Conservation (phyloP, 2,797 vertebrate genomes). For the Psittacula echo region DNA sequence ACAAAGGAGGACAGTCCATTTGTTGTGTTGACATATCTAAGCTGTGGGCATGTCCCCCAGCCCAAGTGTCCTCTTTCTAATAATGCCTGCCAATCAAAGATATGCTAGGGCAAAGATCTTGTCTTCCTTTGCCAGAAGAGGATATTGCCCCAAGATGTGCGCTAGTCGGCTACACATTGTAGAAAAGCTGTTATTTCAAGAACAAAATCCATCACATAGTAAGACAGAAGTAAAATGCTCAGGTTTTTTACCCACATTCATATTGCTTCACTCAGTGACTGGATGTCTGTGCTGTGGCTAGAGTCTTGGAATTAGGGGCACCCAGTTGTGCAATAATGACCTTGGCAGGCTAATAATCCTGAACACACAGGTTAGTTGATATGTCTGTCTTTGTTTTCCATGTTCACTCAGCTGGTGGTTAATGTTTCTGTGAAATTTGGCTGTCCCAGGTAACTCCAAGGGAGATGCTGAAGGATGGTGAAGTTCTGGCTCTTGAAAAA, state of each 20-base stretch:
- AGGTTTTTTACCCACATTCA: not conserved
- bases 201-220: not conserved
- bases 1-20: conserved; percentile 22
- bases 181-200: conserved; percentile 27
- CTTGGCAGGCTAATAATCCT: not conserved
- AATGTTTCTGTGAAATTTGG: not conserved
- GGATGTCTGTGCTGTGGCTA: not conserved
- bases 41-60: conserved; percentile 57
- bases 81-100: conserved; percentile 64
- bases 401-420: not conserved
- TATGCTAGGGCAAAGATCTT: not conserved
- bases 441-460: not conserved
- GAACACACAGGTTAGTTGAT: not conserved
- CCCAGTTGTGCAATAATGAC: too few species aligned
- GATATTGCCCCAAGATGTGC: conserved; percentile 19
- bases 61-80: conserved; percentile 56
- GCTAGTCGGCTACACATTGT: conserved; percentile 39
- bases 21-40: conserved; percentile 56
- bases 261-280: not conserved
- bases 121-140: conserved; percentile 21
- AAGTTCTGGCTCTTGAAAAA: not conserved
- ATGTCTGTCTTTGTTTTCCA: not conserved
- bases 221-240: not conserved
- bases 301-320: not conserved
- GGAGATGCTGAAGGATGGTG: not conserved